Base-by-base conservation (phyloP, 2,888 invertebrate genomes). In the Megamerina dolium region DNA sequence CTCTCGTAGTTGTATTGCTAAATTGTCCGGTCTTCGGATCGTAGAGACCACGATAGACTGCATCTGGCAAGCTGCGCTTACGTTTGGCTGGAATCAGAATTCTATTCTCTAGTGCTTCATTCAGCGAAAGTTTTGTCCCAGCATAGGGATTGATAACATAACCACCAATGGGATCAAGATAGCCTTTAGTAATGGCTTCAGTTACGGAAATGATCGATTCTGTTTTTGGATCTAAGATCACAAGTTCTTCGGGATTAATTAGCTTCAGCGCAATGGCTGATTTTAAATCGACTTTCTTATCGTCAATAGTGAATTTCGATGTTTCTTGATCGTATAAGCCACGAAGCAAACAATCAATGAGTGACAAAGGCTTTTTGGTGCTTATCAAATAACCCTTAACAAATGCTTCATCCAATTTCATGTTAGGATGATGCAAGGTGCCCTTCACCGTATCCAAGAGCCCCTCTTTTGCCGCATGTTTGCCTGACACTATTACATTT, bases 31-130 rank as follows among this genome's bases (percentile, higher is more conserved):
- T 83, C 57, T 81, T 79, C 0, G 87, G 84, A 74, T 94, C 89
- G 61, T 91, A 92, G 50, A 87, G 80, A n/a, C 91, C 91, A 71
- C 87, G 85, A 60, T 86, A 86, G n/a, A 93, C 84, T 2, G 92
- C 92, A 73, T 91, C 90, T 1, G 88, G 87, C 20, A 92, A 74
- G 47, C 87, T 87, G 51, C 89, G 81, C 66, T 85, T 87, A 40
- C 84, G 81, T 64, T 88, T 87, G 30, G 87, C 83, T 8, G 88
- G 86, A 5, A 90, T 78, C 38, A 91, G 80, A 21, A 90, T 73
- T 19, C 90, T 89, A 41, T 85, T 80, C 56, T 88, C 87, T 21
- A 88, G 78, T 3, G 94, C 93, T 63, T 92, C 90, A 29, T 81
- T 82, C 6, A 94, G 74, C 21, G 85, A 82, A 47, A 92, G 77